Percentiles rank a stretch among this genome's conserved stretches.
These are phyloP conservation scores for Diuraphis noxia DNA, from an alignment of 1,140 invertebrate genomes.

Conservation along the genomic window DNA sequence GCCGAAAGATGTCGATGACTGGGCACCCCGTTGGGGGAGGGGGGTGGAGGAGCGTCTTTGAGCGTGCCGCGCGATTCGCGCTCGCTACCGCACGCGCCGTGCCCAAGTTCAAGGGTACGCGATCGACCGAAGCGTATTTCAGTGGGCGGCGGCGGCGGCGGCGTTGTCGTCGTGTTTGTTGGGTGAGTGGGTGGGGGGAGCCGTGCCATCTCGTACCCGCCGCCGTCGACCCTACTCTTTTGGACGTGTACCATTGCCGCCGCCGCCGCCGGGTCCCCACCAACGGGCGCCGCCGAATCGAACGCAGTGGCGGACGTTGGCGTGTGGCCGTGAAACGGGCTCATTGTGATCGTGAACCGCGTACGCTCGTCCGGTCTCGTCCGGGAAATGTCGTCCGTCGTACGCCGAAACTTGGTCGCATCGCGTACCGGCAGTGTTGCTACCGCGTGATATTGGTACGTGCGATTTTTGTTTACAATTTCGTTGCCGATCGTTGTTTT, in stretches of 20 bases:
- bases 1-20: background rate
- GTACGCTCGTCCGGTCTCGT: constrained; percentile 45
- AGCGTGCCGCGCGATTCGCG: background rate
- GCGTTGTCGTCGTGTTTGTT: constrained; percentile 46
- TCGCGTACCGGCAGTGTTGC: background rate
- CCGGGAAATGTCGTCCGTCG: constrained; percentile 34
- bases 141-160: constrained; percentile 46
- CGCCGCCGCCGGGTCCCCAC: constrained; percentile 29
- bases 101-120: constrained; percentile 55
- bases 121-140: constrained; percentile 61
- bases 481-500: background rate
- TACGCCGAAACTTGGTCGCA: background rate
- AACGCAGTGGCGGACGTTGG: constrained; percentile 60
- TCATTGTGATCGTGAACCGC: constrained; percentile 52
- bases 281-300: constrained; percentile 66
- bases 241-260: background rate
- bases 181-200: constrained; percentile 29
- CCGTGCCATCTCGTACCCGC: constrained; percentile 51
- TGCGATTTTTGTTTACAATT: no score
- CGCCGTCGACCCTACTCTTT: background rate
- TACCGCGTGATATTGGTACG: background rate
- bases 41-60: background rate
- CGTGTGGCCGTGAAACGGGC: constrained; percentile 41
- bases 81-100: constrained; percentile 17
- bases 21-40: background rate